Evolutionary conservation across 2,797 vertebrate genomes (phyloP).

Genomic region (Karalla daura): DNA sequence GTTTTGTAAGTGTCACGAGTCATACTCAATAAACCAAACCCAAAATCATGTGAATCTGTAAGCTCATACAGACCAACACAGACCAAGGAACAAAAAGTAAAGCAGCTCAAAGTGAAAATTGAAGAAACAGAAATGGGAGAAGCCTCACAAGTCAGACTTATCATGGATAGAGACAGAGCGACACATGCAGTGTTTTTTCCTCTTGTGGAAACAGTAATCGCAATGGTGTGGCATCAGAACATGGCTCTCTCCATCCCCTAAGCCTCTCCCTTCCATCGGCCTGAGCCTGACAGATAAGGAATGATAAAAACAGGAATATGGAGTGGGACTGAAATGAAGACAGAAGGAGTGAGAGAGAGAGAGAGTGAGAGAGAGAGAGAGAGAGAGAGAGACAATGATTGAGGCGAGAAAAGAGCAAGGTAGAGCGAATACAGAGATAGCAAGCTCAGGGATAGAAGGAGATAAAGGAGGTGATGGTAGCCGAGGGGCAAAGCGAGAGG

Average conservation of each 20-base stretch:
- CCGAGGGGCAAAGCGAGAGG: slow-evolving; percentile 48
- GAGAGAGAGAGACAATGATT: slow-evolving; percentile 28
- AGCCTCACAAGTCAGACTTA: slow-evolving; percentile 37
- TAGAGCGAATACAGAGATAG: slow-evolving; percentile 55
- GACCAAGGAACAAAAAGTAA: background rate
- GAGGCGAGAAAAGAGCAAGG: slow-evolving; percentile 22
- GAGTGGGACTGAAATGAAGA: slow-evolving; percentile 59
- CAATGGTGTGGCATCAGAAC: slow-evolving; percentile 32
- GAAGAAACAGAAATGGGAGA: background rate
- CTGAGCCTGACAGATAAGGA: slow-evolving; percentile 66
- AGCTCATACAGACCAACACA: background rate
- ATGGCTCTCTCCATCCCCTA: slow-evolving; percentile 7
- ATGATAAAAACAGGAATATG: slow-evolving; percentile 62
- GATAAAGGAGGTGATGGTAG: slow-evolving; percentile 68
- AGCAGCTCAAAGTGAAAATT: background rate
- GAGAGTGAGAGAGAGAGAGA: background rate
- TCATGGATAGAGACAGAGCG: slow-evolving; percentile 21
- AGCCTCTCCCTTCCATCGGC: slow-evolving; percentile 34
- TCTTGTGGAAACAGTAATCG: slow-evolving; percentile 35
- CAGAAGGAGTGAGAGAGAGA: slow-evolving; percentile 9
- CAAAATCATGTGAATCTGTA: background rate
- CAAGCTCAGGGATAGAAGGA: slow-evolving; percentile 50
- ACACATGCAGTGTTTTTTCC: slow-evolving; percentile 24
- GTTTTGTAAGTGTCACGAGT: too few relatives aligned
- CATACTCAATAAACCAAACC: too few relatives aligned